Base-by-base conservation (phyloP, 1,140 invertebrate genomes). In the Periplaneta americana region DNA sequence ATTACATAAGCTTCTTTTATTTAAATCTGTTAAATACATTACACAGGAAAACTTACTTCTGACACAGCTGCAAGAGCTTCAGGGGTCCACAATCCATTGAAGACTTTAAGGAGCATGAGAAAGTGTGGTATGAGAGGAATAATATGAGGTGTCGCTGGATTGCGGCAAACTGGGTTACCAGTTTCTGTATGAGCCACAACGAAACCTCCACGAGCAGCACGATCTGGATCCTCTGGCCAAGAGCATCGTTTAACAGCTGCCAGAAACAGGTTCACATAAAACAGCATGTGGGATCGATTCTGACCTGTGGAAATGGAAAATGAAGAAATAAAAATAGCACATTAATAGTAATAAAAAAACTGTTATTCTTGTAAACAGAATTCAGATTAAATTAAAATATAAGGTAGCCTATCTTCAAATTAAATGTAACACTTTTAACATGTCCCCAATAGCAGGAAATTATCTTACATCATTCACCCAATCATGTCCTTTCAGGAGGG, bases 221-320 rank as follows among this genome's bases (percentile, higher is more conserved):
- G 88, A 87, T 96, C 94, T 2, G 93, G 92, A 87, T 95, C 95
- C 74, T 94, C 93, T 0, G 96, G 96, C 89, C 96, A 96, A 1
- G 92, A 91, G 85, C 95, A 96, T 28, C 96, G 91, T 87, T 97
- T 97, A 1, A 97, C 92, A 13, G 97, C 94, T 84, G 95, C 96
- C 32, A 96, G 87, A 0, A 96, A 90, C 8, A 95, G 91, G 82
- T 93, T 93, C 48, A 97, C 89, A 83, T 94, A 95, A 86, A 91
- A 92, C 76, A 91, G 89, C 2, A 95, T 88, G 88, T 93, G 89
- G 22, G 90, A 89, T 36, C 93, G 89, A 83, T 89, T 79, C 33
- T 83, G 81, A 31, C 74, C 82, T 79, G 31, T n/a, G 79, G 81
- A 85, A 39, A 79, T 78, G 28, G 28, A 13, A 28, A 75, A 18